These are phyloP conservation scores for Tichodroma muraria DNA, from an alignment of 2,113 vertebrate genomes.

Conservation along the genomic window DNA sequence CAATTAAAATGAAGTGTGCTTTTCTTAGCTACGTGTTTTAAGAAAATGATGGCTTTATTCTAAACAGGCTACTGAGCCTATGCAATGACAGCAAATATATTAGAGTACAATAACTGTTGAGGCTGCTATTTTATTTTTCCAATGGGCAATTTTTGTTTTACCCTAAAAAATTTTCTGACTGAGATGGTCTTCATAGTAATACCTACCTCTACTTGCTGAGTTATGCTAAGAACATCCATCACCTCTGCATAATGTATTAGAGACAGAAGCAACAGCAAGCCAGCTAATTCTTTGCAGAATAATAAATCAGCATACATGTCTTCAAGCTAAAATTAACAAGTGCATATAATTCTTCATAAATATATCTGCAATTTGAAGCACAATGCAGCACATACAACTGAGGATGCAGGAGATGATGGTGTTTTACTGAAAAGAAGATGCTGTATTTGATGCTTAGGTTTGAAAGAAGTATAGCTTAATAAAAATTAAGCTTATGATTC, in stretches of 20 bases:
- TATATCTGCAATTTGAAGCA: neutral
- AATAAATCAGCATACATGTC: neutral
- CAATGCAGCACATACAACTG: neutral
- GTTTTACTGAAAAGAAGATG: neutral
- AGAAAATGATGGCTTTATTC: neutral
- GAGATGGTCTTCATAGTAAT: neutral
- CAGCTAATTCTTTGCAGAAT: neutral
- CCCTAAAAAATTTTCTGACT: neutral
- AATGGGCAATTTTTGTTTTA: neutral
- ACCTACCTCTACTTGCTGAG: neutral
- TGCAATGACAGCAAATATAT: neutral
- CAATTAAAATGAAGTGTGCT: neutral
- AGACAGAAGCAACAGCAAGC: neutral
- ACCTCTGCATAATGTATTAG: neutral
- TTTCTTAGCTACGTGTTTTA: neutral
- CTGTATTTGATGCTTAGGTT: neutral
- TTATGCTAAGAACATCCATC: neutral
- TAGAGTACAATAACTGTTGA: neutral
- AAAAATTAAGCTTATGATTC: constrained; percentile 22
- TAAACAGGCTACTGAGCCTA: neutral
- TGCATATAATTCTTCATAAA: neutral
- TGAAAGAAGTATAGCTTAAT: neutral
- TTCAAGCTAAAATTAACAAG: neutral
- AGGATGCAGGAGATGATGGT: neutral
- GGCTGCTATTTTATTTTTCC: neutral